Conservation (phyloP, 2,113 vertebrate species). For the Verasper variegatus region DNA sequence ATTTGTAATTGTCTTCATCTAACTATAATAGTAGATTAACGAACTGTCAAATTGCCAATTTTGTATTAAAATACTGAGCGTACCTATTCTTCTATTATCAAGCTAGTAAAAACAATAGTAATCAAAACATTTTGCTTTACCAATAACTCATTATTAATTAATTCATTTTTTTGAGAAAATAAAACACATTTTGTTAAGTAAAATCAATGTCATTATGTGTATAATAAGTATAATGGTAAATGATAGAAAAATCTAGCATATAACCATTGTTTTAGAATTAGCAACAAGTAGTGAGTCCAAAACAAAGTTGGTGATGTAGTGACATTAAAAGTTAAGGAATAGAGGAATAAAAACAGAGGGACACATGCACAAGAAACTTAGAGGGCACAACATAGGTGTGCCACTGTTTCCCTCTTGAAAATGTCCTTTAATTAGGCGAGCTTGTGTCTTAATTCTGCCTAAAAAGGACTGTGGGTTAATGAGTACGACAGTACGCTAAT, state of each 20-base stretch:
- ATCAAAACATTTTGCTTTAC: no score
- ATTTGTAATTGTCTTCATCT: no score
- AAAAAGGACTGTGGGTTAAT: constrained; percentile 56
- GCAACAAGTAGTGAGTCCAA: neutral
- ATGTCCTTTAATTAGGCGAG: constrained; percentile 38
- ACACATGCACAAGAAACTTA: neutral
- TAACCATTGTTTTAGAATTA: constrained; percentile 14
- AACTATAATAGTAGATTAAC: no score
- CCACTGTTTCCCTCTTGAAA: constrained; percentile 21
- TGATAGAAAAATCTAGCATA: constrained; percentile 5
- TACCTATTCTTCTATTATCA: no score
- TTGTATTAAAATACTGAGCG: no score
- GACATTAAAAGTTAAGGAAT: neutral
- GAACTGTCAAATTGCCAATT: no score
- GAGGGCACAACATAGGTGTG: constrained; percentile 18
- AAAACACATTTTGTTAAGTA: no score
- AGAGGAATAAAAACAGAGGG: neutral
- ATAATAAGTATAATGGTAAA: no score
- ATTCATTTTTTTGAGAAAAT: no score
- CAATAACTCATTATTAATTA: no score
- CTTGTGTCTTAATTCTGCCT: constrained; percentile 35
- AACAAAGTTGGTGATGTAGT: neutral
- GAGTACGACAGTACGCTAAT: constrained; percentile 48
- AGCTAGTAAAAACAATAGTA: no score
- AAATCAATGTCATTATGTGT: no score